These are phyloP conservation scores for Watsonalla binaria DNA, from an alignment of 2,888 invertebrate species.

Conservation along the genomic window DNA sequence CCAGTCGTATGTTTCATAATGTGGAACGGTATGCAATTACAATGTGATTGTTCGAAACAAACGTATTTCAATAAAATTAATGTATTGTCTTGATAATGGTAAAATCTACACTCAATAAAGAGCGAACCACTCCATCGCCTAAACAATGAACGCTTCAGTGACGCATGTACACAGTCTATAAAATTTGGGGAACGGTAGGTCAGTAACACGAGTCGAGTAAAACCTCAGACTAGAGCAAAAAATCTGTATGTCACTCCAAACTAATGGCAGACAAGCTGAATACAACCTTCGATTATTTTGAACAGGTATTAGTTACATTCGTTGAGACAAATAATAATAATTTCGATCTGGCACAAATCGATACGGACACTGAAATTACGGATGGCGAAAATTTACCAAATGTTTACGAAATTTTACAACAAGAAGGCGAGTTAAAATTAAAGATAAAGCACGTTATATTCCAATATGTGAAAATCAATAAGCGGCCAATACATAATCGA, in stretches of 20 bases:
- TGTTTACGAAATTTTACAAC: too few relatives aligned
- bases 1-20: constrained; percentile 14
- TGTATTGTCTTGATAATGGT: not conserved
- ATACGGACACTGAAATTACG: too few relatives aligned
- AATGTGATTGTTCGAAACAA: constrained; percentile 6
- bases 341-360: too few relatives aligned
- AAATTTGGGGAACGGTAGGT: constrained; percentile 14
- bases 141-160: not conserved
- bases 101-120: not conserved
- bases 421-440: too few relatives aligned
- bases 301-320: too few relatives aligned
- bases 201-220: constrained; percentile 3
- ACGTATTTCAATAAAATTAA: constrained; percentile 1
- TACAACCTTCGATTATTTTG: too few relatives aligned
- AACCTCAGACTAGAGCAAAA: not conserved
- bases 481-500: too few relatives aligned
- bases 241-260: not conserved
- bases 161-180: constrained; percentile 2
- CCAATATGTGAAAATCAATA: too few relatives aligned
- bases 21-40: constrained; percentile 4
- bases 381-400: too few relatives aligned
- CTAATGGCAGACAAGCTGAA: too few relatives aligned
- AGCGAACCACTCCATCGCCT: not conserved
- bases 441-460: too few relatives aligned
- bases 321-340: too few relatives aligned